Evolutionary conservation across 2,797 vertebrate genomes (phyloP).

Genomic region (Sciurus vulgaris): DNA sequence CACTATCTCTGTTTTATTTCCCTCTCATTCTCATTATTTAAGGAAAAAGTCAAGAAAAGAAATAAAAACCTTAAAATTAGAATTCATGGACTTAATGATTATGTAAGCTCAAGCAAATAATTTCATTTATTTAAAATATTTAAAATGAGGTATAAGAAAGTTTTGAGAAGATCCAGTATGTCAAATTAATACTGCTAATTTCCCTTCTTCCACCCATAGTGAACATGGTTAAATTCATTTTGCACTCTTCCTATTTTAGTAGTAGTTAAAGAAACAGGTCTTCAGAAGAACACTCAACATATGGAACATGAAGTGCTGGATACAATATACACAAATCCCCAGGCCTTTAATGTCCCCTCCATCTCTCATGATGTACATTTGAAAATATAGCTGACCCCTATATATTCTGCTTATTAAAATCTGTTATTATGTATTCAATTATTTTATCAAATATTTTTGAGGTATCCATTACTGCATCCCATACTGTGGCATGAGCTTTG

Average conservation of each 20-base stretch:
- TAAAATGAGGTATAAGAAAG: not conserved
- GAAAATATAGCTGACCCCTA: not conserved
- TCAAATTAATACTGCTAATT: not conserved
- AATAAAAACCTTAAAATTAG: not conserved
- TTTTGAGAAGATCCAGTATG: not conserved
- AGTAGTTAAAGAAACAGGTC: not conserved
- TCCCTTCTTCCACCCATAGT: not conserved
- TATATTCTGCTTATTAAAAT: conserved; percentile 22
- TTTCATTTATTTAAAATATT: conserved; percentile 46
- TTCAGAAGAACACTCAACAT: not conserved
- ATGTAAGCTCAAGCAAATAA: not conserved
- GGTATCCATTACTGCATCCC: not conserved
- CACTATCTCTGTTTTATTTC: not conserved
- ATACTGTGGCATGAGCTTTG: too few relatives aligned
- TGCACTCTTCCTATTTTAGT: not conserved
- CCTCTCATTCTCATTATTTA: not conserved
- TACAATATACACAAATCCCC: not conserved
- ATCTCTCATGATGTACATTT: not conserved
- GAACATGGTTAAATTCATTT: not conserved
- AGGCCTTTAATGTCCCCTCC: not conserved
- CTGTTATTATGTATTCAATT: not conserved
- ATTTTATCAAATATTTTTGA: conserved; percentile 5
- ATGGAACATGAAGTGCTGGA: not conserved
- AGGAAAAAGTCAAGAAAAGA: too few relatives aligned
- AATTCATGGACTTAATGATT: not conserved